Conservation (phyloP, 2,113 vertebrate species). For the Tetrax tetrax region DNA sequence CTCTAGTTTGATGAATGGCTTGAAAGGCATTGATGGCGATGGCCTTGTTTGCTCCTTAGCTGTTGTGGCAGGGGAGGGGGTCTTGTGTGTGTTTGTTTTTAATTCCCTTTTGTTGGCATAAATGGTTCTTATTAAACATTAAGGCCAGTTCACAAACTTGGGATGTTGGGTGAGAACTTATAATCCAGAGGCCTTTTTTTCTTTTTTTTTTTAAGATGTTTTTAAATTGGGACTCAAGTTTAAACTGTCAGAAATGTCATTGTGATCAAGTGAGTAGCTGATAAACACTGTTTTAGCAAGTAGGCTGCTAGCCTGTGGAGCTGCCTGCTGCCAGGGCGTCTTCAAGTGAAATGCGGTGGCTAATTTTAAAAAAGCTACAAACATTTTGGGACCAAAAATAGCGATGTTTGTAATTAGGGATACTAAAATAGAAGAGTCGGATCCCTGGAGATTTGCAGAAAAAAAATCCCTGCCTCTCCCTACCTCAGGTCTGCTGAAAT, state of each 20-base stretch:
- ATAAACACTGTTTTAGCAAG: background rate
- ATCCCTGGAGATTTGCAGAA: background rate
- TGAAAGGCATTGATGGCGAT: background rate
- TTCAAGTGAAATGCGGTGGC: background rate
- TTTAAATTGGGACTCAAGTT: background rate
- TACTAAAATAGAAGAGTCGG: background rate
- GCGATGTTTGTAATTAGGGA: background rate
- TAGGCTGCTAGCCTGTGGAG: background rate
- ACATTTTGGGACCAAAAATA: background rate
- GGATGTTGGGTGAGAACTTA: background rate
- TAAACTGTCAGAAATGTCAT: background rate
- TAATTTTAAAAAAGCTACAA: background rate
- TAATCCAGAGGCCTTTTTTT: background rate
- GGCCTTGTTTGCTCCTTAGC: background rate
- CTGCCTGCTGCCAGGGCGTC: background rate
- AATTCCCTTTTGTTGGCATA: background rate
- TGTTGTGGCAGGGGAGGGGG: background rate
- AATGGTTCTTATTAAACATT: background rate
- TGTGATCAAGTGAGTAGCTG: background rate
- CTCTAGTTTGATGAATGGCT: background rate
- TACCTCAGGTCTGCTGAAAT: background rate
- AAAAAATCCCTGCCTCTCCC: background rate
- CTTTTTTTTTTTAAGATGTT: background rate
- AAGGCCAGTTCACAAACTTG: background rate
- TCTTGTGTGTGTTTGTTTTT: background rate